Evolutionary conservation across 2,888 invertebrate species (phyloP).

Genomic region (Orthonychiurus folsomi): DNA sequence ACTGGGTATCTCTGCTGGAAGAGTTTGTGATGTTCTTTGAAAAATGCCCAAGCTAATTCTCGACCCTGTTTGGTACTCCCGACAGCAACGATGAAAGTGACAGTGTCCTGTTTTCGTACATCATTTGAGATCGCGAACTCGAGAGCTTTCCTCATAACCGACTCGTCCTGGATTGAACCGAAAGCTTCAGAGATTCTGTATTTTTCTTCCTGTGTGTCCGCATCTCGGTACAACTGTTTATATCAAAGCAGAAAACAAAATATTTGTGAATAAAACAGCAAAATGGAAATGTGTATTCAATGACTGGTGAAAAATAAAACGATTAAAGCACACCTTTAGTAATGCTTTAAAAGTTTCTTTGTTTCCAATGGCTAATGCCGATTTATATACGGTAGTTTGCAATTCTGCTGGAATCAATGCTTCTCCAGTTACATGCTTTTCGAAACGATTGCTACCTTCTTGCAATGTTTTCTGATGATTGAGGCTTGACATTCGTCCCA

Average conservation of each 20-base stretch:
- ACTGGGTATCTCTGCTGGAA: slow-evolving; percentile 43
- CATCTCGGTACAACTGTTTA: slow-evolving; percentile 59
- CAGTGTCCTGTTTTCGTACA: slow-evolving; percentile 81
- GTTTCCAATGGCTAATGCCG: slow-evolving; percentile 25
- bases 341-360: slow-evolving; percentile 19
- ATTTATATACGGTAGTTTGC: slow-evolving; percentile 22
- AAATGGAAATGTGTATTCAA: too few relatives aligned
- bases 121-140: slow-evolving; percentile 77
- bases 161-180: slow-evolving; percentile 65
- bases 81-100: slow-evolving; percentile 81
- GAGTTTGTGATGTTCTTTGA: slow-evolving; percentile 70
- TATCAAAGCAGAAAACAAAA: too few relatives aligned
- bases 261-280: too few relatives aligned
- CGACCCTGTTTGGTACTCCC: slow-evolving; percentile 71
- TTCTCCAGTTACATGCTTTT: slow-evolving; percentile 15
- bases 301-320: too few relatives aligned
- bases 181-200: slow-evolving; percentile 76
- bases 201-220: slow-evolving; percentile 87
- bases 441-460: slow-evolving; percentile 23
- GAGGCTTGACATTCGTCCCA: slow-evolving; percentile 71
- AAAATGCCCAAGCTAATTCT: slow-evolving; percentile 80
- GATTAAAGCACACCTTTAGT: too few relatives aligned
- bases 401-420: slow-evolving; percentile 25
- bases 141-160: slow-evolving; percentile 62
- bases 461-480: slow-evolving; percentile 44